Conservation (phyloP, 2,888 invertebrate genomes). For the Nomada fabriciana region DNA sequence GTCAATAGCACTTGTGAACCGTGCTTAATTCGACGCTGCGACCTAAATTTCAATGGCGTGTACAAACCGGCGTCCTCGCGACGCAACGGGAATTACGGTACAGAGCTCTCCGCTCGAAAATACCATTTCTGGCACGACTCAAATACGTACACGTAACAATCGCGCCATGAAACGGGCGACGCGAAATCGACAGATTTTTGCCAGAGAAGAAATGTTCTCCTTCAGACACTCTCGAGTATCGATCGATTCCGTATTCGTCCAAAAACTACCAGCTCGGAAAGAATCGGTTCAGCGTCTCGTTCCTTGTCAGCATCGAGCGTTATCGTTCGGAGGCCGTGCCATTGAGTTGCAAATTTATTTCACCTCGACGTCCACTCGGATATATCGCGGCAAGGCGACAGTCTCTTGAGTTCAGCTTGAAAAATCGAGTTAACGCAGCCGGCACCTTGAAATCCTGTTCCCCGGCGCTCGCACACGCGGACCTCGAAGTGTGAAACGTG, state of each 20-base stretch:
- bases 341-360: constrained; percentile 23
- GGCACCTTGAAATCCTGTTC: constrained; percentile 65
- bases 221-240: no score
- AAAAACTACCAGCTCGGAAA: no score
- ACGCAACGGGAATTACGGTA: constrained; percentile 42
- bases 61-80: constrained; percentile 30
- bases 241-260: no score
- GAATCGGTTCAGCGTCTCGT: background rate
- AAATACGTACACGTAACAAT: background rate
- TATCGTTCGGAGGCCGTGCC: constrained; percentile 20
- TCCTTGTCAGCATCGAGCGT: constrained; percentile 9
- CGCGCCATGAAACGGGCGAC: background rate
- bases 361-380: constrained; percentile 10
- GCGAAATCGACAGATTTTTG: background rate
- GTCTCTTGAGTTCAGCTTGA: constrained; percentile 10
- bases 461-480: constrained; percentile 46
- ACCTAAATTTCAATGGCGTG: constrained; percentile 66
- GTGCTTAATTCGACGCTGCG: constrained; percentile 70
- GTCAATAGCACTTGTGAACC: constrained; percentile 74
- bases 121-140: background rate
- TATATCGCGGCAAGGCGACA: constrained; percentile 18
- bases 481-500: constrained; percentile 67
- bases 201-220: background rate
- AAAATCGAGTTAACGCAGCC: constrained; percentile 31
- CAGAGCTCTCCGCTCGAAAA: background rate